Conservation (phyloP, 2,888 invertebrate genomes). For the Drosophila siamana region DNA sequence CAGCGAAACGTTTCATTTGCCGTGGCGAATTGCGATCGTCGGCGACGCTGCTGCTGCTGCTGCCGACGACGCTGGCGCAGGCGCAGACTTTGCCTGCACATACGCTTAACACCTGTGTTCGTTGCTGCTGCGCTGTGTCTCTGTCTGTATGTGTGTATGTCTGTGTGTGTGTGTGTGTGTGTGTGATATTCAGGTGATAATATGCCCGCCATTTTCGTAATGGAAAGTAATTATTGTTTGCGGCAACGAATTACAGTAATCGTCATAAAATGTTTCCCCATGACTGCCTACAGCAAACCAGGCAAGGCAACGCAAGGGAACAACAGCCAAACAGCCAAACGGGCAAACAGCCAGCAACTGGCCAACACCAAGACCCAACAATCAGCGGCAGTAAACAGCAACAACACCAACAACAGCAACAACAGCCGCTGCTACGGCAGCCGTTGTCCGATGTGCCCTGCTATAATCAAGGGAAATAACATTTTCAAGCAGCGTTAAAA, state of each 20-base stretch:
- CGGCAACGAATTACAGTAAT: slow-evolving; percentile 84
- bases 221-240: slow-evolving; percentile 85
- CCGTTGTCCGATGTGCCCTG: slow-evolving; percentile 69
- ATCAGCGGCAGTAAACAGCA: slow-evolving; percentile 48
- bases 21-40: slow-evolving; percentile 59
- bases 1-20: slow-evolving; percentile 61
- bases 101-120: slow-evolving; percentile 77
- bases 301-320: slow-evolving; percentile 56
- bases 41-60: slow-evolving; percentile 1
- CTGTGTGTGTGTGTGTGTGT: slow-evolving; percentile 58
- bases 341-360: slow-evolving; percentile 47
- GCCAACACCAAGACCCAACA: slow-evolving; percentile 40
- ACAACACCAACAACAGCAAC: slow-evolving; percentile 37
- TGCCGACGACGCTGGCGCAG: slow-evolving; percentile 5
- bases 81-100: slow-evolving; percentile 35
- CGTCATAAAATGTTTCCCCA: slow-evolving; percentile 85
- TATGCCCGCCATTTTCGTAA: slow-evolving; percentile 85
- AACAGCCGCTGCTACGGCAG: slow-evolving; percentile 54
- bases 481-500: slow-evolving; percentile 85
- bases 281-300: slow-evolving; percentile 82
- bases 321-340: neutral
- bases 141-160: slow-evolving; percentile 22
- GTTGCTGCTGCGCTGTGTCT: slow-evolving; percentile 40
- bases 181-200: slow-evolving; percentile 85
- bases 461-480: slow-evolving; percentile 85